phyloP scores from a whole-genome alignment of 2,888 invertebrate genomes.

The Lottia gigantea region DNA sequence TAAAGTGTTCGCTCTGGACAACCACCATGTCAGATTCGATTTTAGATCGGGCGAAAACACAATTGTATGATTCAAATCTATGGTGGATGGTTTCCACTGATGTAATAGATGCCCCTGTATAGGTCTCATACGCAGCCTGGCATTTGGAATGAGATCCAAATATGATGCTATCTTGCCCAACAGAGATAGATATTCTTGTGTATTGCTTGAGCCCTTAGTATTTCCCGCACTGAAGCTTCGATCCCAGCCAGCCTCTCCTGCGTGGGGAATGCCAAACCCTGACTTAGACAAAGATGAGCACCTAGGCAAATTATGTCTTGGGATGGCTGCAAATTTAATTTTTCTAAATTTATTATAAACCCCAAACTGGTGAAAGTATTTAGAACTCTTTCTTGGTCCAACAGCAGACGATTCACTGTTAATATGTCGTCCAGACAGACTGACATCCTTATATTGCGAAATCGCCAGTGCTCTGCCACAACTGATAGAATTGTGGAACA shows the following conservation, averaged over 20 bases:
- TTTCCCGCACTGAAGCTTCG: not conserved
- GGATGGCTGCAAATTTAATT: not conserved
- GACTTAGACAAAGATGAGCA: not conserved
- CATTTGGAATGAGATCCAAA: slow-evolving; percentile 20
- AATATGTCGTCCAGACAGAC: not conserved
- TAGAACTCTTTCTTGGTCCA: not conserved
- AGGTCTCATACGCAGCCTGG: slow-evolving; percentile 12
- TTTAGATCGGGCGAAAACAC: not conserved
- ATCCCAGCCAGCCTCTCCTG: not conserved
- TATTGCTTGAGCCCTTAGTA: not conserved
- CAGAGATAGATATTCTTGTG: slow-evolving; percentile 17
- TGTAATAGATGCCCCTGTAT: slow-evolving; percentile 11
- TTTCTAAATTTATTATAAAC: not conserved
- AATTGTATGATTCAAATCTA: not conserved
- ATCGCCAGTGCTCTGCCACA: not conserved
- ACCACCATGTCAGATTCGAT: not conserved
- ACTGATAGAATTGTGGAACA: not conserved
- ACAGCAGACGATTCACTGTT: not conserved
- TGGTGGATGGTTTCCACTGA: not conserved
- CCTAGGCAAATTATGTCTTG: not conserved
- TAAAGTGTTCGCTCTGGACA: not conserved
- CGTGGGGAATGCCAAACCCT: not conserved
- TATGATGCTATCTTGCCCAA: slow-evolving; percentile 6
- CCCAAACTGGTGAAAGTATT: not conserved
- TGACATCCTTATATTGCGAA: not conserved